Conservation (phyloP, 2,113 vertebrate species). For the Cariama cristata region DNA sequence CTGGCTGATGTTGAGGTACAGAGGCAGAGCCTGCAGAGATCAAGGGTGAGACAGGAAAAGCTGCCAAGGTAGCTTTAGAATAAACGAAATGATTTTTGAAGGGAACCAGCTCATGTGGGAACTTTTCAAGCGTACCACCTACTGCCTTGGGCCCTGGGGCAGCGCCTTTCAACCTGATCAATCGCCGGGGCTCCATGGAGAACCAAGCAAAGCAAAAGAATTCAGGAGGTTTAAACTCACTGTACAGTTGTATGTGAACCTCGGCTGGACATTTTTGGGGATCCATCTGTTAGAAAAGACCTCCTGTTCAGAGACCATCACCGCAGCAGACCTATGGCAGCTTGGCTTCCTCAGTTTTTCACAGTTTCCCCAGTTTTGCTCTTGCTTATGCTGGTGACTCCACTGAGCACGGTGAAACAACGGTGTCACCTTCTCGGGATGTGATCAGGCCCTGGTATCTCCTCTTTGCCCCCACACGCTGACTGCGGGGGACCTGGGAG, state of each 20-base stretch:
- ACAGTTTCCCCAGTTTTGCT: background rate
- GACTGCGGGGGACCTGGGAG: background rate
- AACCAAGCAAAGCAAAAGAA: background rate
- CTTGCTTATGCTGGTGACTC: background rate
- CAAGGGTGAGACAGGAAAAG: background rate
- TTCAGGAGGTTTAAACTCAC: background rate
- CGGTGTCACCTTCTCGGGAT: background rate
- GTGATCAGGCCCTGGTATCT: background rate
- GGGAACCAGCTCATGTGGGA: background rate
- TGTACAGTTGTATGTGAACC: background rate
- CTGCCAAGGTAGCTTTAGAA: background rate
- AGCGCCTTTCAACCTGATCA: background rate
- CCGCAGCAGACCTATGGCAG: background rate
- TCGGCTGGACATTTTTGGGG: background rate
- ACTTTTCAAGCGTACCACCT: accelerated
- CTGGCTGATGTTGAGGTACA: background rate
- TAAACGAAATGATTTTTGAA: background rate
- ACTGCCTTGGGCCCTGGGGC: background rate
- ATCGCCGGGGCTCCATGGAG: background rate
- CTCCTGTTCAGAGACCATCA: background rate
- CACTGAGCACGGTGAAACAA: accelerated
- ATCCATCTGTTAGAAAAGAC: too few relatives aligned
- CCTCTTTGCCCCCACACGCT: background rate
- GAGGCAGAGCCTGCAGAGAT: background rate
- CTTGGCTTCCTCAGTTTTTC: too few relatives aligned